A percentile compares a stretch with the other conserved stretches of the same genome.
phyloP scores from a whole-genome alignment of 2,113 vertebrate species.

The Ictidomys tridecemlineatus region DNA sequence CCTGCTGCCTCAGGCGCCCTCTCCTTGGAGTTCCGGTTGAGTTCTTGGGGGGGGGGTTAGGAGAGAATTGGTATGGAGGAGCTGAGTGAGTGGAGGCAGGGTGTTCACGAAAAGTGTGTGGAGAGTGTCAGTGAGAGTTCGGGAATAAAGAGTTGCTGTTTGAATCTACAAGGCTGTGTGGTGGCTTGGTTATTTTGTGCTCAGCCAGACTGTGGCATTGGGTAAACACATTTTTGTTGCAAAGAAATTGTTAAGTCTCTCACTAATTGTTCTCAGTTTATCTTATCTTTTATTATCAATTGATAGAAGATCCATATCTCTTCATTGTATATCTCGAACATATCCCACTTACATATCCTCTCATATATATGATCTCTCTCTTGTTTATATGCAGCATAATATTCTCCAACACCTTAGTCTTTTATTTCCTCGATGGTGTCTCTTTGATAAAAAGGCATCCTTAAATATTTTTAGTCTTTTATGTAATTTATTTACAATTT shows the following conservation, averaged over 20 bases:
- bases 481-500: background rate
- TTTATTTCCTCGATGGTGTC: background rate
- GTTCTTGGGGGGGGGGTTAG: too few species aligned
- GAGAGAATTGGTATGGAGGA: too few species aligned
- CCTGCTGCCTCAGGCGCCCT: too few species aligned
- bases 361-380: background rate
- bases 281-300: background rate
- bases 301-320: background rate
- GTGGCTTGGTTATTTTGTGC: too few species aligned
- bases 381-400: background rate
- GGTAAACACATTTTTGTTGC: background rate
- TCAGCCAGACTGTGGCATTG: too few species aligned
- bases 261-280: background rate
- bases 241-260: background rate
- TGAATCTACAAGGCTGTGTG: too few species aligned
- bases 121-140: too few species aligned
- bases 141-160: too few species aligned
- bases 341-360: background rate
- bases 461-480: background rate
- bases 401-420: background rate
- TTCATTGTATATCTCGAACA: background rate
- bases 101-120: too few species aligned
- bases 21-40: too few species aligned
- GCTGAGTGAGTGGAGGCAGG: too few species aligned
- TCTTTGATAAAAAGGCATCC: background rate